Percentiles rank a stretch among this genome's conserved stretches.
Conservation (phyloP, 2,888 invertebrate species). For the Eristalis arbustorum region DNA sequence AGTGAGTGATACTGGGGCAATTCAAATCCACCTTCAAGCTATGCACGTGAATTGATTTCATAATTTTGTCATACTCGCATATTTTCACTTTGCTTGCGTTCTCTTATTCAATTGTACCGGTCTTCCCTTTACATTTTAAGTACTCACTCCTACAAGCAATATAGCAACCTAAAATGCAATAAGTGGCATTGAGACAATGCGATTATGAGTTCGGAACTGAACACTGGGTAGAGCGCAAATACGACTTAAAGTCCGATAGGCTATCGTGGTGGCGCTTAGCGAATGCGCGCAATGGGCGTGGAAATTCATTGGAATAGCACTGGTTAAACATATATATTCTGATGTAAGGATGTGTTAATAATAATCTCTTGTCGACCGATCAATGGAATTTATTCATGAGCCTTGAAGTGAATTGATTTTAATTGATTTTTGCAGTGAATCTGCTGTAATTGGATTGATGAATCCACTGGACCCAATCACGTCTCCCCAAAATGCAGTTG, state of each 20-base stretch:
- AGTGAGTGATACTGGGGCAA: neutral
- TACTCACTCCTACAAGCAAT: conserved; percentile 8
- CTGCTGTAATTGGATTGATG: no score
- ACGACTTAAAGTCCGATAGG: neutral
- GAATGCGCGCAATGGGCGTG: conserved; percentile 6
- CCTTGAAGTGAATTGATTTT: no score
- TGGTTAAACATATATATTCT: no score
- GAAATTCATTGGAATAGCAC: conserved; percentile 36
- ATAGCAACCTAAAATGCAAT: conserved; percentile 1
- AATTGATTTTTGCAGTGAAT: no score
- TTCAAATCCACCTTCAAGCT: neutral
- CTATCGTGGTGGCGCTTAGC: conserved; percentile 7
- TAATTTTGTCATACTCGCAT: neutral
- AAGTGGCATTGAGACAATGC: conserved; percentile 14
- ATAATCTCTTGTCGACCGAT: neutral
- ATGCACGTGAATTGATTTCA: neutral
- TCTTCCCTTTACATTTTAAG: neutral
- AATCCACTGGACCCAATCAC: no score
- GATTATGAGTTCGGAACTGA: conserved; percentile 14
- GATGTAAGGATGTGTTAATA: no score
- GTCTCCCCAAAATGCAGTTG: no score
- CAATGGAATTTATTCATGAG: no score
- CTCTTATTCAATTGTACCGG: neutral
- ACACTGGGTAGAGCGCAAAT: neutral
- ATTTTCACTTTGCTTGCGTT: neutral